phyloP scores from a whole-genome alignment of 2,888 invertebrate species.

The Hirtodrosophila alboralis region DNA sequence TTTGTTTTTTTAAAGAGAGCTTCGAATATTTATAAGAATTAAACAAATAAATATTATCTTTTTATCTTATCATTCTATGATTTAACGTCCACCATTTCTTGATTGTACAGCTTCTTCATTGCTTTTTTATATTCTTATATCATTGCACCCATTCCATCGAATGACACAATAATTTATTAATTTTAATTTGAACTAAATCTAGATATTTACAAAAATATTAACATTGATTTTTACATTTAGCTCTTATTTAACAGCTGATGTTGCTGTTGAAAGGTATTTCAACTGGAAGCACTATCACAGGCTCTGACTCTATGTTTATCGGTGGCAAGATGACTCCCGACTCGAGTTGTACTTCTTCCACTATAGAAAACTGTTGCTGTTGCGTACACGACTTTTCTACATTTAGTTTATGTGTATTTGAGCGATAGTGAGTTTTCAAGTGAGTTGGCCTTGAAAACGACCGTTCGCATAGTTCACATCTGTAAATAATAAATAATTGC shows the following conservation, averaged over 20 bases:
- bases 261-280: constrained; percentile 14
- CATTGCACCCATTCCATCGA: too few species aligned
- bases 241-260: neutral
- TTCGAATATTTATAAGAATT: too few species aligned
- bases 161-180: too few species aligned
- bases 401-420: constrained; percentile 81
- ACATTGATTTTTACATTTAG: too few species aligned
- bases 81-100: too few species aligned
- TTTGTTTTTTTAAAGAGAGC: too few species aligned
- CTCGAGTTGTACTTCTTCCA: neutral
- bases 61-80: too few species aligned
- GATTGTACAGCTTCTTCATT: too few species aligned
- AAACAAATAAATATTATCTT: too few species aligned
- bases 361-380: constrained; percentile 4
- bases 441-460: constrained; percentile 82
- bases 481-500: constrained; percentile 26
- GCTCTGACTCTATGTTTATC: constrained; percentile 1
- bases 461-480: constrained; percentile 81
- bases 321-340: constrained; percentile 3
- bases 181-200: too few species aligned
- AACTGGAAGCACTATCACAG: constrained; percentile 5
- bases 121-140: too few species aligned
- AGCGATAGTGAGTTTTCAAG: constrained; percentile 80
- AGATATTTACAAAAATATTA: too few species aligned
- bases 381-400: constrained; percentile 49